A percentile compares a stretch with the other conserved stretches of the same genome.
Conservation (phyloP, 2,113 vertebrate species). For the Laterallus jamaicensis region DNA sequence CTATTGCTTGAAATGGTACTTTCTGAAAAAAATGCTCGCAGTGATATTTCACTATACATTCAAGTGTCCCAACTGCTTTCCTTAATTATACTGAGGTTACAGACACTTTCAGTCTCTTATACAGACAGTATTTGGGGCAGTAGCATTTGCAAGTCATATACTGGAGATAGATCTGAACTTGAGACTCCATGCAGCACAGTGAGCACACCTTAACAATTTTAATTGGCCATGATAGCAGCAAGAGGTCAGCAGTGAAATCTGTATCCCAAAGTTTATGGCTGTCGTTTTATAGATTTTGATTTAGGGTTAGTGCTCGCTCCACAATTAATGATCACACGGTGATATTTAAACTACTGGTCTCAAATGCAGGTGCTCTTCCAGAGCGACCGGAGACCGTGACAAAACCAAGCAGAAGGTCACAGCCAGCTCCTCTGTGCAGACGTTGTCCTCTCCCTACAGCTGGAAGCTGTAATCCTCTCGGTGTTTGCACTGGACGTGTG, state of each 20-base stretch:
- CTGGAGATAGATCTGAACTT: background rate
- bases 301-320: background rate
- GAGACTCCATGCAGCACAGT: background rate
- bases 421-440: background rate
- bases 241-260: constrained; percentile 9
- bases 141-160: background rate
- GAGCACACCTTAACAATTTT: constrained; percentile 16
- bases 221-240: background rate
- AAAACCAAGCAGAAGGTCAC: constrained; percentile 19
- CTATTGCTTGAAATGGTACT: background rate
- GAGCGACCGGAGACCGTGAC: background rate
- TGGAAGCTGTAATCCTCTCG: background rate
- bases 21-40: background rate
- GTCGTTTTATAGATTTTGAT: constrained; percentile 44
- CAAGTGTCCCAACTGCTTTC: background rate
- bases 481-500: constrained; percentile 1
- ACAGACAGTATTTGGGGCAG: background rate
- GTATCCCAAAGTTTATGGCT: constrained; percentile 6
- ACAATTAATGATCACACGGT: constrained; percentile 17
- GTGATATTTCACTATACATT: background rate
- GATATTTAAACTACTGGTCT: constrained; percentile 29
- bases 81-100: background rate
- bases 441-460: background rate
- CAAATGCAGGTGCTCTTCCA: background rate
- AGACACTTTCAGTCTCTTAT: background rate